Evolutionary conservation across 2,113 vertebrate genomes (phyloP).

Genomic region (Notothenia rossii): DNA sequence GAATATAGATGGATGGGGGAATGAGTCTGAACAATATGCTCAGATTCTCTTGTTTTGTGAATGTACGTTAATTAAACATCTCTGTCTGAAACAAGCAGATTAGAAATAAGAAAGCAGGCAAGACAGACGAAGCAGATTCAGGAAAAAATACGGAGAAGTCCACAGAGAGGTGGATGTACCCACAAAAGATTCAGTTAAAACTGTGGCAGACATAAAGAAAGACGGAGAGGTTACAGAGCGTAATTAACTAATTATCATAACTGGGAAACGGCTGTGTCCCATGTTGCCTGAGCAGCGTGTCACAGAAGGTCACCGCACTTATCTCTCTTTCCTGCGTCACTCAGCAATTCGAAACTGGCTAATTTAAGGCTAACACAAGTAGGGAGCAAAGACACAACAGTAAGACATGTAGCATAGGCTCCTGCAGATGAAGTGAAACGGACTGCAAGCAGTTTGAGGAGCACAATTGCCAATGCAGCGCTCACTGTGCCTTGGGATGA

Average conservation of each 20-base stretch:
- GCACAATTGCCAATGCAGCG: conserved; percentile 48
- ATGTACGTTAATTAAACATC: not conserved
- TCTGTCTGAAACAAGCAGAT: not conserved
- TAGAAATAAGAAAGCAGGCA: not conserved
- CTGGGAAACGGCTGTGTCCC: conserved; percentile 15
- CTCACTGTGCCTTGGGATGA: conserved; percentile 44
- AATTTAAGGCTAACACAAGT: conserved; percentile 1
- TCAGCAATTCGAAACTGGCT: conserved; percentile 10
- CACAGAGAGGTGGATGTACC: not conserved
- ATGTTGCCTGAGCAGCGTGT: conserved; percentile 6
- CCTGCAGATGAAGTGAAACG: conserved; percentile 36
- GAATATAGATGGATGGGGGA: not conserved
- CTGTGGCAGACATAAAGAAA: not conserved
- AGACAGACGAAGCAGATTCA: conserved; percentile 1
- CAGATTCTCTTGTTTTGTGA: not conserved
- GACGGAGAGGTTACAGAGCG: conserved; percentile 12
- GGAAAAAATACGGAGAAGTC: not conserved
- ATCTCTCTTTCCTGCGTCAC: conserved; percentile 12
- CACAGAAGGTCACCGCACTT: conserved; percentile 14
- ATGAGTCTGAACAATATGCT: too few relatives aligned
- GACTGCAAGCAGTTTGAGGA: conserved; percentile 30
- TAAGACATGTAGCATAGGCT: conserved; percentile 8
- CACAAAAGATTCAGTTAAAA: conserved; percentile 35
- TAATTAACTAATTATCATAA: conserved; percentile 41
- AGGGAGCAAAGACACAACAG: not conserved